Base-by-base conservation (phyloP, 2,113 vertebrate genomes). In the Vidua chalybeata region DNA sequence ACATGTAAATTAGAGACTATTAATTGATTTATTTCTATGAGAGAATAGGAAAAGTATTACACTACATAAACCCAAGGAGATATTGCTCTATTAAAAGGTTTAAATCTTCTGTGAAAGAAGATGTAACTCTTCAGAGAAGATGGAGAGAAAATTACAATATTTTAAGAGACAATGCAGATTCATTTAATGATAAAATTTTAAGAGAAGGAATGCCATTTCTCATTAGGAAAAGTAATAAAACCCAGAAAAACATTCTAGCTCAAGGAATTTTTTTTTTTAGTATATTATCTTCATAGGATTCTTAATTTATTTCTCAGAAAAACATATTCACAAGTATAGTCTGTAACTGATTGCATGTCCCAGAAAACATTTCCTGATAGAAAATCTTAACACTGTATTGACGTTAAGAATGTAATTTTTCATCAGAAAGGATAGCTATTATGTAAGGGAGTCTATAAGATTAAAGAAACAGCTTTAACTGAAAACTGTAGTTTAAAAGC, bases 361-460 rank as follows among this genome's bases (percentile, higher is more conserved):
- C 84, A 90, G 93, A 95, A 97, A 97, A 91, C 69, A 97, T 89
- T 97, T 97, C 52, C 90, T 97, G 95, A 78, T 93, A 97, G 94
- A 96, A 95, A 97, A 96, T 83, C 73, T 75, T 86, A 96, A 91
- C 80, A 91, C 95, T 79, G 87, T 95, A 97, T 11, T 96, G 97
- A 97, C 75, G 71, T 93, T 96, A 96, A 96, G 84, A 96, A 96
- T 89, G 91, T 94, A 31, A 96, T 95, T 98, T 97, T 95, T 97
- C 78, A 97, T 95, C 87, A 94, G 67, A 95, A 92, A 96, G 89
- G 87, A 94, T 39, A 88, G 89, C 55, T 46, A 6, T 91, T 96
- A 96, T 20, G 31, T 77, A 91, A 97, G 41, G 58, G 15, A 54
- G 28, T 91, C 68, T 67, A 91, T 94, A 90, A 95, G 94, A 97